phyloP scores from a whole-genome alignment of 2,888 invertebrate genomes.

The Linyphia triangularis region DNA sequence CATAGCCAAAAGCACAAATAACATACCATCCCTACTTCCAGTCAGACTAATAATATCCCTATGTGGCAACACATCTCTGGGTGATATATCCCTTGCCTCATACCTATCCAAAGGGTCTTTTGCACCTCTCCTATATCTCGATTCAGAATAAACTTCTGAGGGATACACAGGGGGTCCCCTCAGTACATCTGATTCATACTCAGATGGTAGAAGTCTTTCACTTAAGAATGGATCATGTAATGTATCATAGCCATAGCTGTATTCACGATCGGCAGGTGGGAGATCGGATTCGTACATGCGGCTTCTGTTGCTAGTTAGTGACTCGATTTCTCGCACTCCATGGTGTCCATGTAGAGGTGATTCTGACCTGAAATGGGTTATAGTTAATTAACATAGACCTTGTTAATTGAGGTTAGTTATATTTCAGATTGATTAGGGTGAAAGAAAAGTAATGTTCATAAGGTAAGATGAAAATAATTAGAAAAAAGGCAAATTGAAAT shows the following conservation, averaged over 20 bases:
- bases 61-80: constrained; percentile 62
- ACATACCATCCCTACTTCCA: constrained; percentile 54
- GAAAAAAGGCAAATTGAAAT: too few relatives aligned
- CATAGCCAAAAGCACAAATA: not conserved
- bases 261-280: constrained; percentile 64
- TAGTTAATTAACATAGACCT: too few relatives aligned
- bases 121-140: constrained; percentile 58
- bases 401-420: too few relatives aligned
- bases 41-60: constrained; percentile 65
- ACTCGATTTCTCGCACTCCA: constrained; percentile 59
- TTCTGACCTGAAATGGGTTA: constrained; percentile 56
- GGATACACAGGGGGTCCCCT: constrained; percentile 58
- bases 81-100: constrained; percentile 56
- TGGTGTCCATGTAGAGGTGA: constrained; percentile 67
- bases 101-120: constrained; percentile 66
- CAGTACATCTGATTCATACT: constrained; percentile 63
- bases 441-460: too few relatives aligned
- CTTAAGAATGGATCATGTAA: constrained; percentile 66
- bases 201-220: constrained; percentile 64
- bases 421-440: too few relatives aligned
- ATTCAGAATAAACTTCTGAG: constrained; percentile 62
- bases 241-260: constrained; percentile 67
- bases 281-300: constrained; percentile 67
- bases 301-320: constrained; percentile 43
- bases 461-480: too few relatives aligned